phyloP scores from a whole-genome alignment of 2,797 vertebrate genomes.

The Phalloptychus januarius region DNA sequence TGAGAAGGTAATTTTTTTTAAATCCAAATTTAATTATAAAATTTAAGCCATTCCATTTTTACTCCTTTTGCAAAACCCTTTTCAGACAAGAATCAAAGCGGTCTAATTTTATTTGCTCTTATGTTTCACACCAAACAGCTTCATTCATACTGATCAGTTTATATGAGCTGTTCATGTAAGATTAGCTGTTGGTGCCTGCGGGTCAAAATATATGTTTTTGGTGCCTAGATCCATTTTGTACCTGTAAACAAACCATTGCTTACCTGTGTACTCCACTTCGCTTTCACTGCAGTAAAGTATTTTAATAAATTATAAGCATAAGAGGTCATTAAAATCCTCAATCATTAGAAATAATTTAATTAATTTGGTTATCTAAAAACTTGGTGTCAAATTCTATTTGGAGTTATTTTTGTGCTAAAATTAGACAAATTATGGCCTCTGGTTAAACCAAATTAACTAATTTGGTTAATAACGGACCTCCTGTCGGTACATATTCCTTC shows the following conservation, averaged over 20 bases:
- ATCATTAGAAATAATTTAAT: neutral
- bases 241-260: neutral
- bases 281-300: neutral
- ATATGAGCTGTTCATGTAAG: neutral
- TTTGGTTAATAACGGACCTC: neutral
- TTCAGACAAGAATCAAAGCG: constrained; percentile 4
- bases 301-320: neutral
- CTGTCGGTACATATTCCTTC: neutral
- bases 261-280: neutral
- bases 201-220: neutral
- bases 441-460: neutral
- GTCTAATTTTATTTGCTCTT: neutral
- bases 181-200: neutral
- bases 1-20: constrained; percentile 17
- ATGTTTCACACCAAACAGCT: neutral
- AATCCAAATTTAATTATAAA: constrained; percentile 14
- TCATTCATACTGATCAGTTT: neutral
- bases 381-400: neutral
- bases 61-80: neutral
- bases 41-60: constrained; percentile 37
- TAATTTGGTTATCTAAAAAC: neutral
- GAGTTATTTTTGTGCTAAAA: neutral
- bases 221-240: neutral
- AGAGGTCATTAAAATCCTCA: neutral
- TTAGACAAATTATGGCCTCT: neutral